Evolutionary conservation across 2,888 invertebrate species (phyloP), one percentile per base, ranked within the genome.

Genomic region (Caenorhabditis drosophilae): DNA sequence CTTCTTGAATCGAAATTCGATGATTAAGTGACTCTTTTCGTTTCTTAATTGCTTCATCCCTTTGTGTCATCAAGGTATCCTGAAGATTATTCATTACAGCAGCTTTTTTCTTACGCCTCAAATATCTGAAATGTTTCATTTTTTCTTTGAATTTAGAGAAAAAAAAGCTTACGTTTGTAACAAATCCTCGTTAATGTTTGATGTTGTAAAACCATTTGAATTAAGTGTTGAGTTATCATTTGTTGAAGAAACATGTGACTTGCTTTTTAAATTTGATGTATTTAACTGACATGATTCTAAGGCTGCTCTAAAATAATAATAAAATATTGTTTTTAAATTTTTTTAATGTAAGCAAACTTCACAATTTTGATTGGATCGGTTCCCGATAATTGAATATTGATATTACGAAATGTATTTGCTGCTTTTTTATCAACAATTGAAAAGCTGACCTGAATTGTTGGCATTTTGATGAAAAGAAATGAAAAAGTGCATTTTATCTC

Each of bases 281-380:
- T 68, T 72, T 49, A 81, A 53, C 15, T 78, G 69, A 50, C 81
- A 78, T 40, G 69, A 70, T 55, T 76, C 75, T 22, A 81, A 60
- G 0, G 81, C 81, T 18, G 67, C 69, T 55, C 79, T 79, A 58
- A 36, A 63, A 42, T 69, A 40, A 6, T 6, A 51, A 49, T 23
- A 22, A 42, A 34, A 26, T 15, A 35, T 45, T 25, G 6, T n/a
- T 31, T 31, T 48, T 46, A 11, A 11, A n/a, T 38, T 38, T 38
- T n/a, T 38, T 38, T 38, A 6, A 16, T 38, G 4, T n/a, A 31
- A 48, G 11, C 3, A 34, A 35, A 48, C 80, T 72, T 70, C 27
- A 79, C 76, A 47, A 81, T 79, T 45, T 64, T 63, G 2, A 60
- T 51, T 1, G 80, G 79, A 58, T 81, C 81, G n/a, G 68, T 70